phyloP scores from a whole-genome alignment of 2,113 vertebrate genomes.

The Trochalopteron elliotii region DNA sequence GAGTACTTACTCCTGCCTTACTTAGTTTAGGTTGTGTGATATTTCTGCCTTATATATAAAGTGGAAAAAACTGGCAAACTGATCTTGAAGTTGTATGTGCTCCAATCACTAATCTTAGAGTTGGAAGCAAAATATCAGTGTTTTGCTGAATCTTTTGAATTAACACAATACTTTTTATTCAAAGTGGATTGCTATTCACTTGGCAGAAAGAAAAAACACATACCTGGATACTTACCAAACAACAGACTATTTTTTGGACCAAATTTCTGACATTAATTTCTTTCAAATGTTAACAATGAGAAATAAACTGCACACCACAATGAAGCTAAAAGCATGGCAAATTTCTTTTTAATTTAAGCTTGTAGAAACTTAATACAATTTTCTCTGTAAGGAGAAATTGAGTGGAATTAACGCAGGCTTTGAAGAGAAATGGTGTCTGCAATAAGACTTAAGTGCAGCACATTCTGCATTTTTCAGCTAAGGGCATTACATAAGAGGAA shows the following conservation, averaged over 20 bases:
- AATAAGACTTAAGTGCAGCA: neutral
- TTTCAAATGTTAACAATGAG: slow-evolving; percentile 50
- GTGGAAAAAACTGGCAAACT: slow-evolving; percentile 7
- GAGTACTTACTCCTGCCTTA: neutral
- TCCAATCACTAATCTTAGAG: neutral
- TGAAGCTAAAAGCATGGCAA: slow-evolving; percentile 17
- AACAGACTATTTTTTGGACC: neutral
- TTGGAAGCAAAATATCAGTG: slow-evolving; percentile 36
- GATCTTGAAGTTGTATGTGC: neutral
- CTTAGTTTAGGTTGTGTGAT: neutral
- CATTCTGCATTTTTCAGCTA: neutral
- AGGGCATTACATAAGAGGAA: neutral
- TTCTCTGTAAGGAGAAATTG: slow-evolving; percentile 17
- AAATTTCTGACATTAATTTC: slow-evolving; percentile 68
- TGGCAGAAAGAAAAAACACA: neutral
- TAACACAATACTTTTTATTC: slow-evolving; percentile 28
- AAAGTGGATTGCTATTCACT: slow-evolving; percentile 21
- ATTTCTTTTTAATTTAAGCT: slow-evolving; percentile 57
- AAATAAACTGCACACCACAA: slow-evolving; percentile 40
- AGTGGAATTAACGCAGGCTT: neutral
- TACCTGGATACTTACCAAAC: slow-evolving; percentile 32
- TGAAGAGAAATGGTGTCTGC: neutral
- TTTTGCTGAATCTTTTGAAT: slow-evolving; percentile 29
- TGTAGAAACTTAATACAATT: slow-evolving; percentile 26
- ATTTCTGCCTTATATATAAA: neutral